Conservation (phyloP, 2,888 invertebrate species). For the Endotricha flammealis region DNA sequence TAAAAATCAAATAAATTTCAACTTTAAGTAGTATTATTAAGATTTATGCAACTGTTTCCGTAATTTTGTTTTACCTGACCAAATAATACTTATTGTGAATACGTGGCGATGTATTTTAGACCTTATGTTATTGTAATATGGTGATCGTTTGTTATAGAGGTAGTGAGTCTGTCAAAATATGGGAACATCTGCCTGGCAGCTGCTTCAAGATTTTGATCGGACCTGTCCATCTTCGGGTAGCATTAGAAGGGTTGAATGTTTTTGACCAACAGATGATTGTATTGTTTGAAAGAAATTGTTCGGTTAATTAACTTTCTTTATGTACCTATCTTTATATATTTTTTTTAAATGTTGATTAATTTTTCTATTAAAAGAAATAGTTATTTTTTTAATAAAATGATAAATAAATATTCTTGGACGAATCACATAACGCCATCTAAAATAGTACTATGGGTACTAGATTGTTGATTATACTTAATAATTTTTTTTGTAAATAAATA, state of each 20-base stretch:
- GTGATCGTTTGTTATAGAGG: neutral
- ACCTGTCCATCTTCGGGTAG: constrained; percentile 50
- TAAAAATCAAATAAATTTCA: constrained; percentile 2
- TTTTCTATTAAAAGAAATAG: no score
- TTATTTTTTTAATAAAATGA: no score
- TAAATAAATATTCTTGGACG: no score
- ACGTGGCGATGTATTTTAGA: constrained; percentile 1
- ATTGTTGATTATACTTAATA: no score
- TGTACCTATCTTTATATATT: no score
- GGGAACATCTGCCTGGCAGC: constrained; percentile 68
- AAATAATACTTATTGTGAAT: neutral
- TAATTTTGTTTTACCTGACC: constrained; percentile 4
- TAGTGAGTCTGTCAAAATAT: constrained; percentile 15
- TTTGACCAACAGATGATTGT: constrained; percentile 3
- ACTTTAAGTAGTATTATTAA: constrained; percentile 5
- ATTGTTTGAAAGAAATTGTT: neutral
- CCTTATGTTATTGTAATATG: constrained; percentile 2
- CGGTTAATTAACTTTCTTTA: neutral
- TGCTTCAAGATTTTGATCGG: constrained; percentile 64
- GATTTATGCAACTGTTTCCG: neutral
- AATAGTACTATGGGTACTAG: no score
- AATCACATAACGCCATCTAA: no score
- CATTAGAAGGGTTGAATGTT: constrained; percentile 47
- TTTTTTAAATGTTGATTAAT: no score
- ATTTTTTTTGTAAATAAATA: no score